phyloP scores from a whole-genome alignment of 1,140 invertebrate species.

The Melitaea cinxia region DNA sequence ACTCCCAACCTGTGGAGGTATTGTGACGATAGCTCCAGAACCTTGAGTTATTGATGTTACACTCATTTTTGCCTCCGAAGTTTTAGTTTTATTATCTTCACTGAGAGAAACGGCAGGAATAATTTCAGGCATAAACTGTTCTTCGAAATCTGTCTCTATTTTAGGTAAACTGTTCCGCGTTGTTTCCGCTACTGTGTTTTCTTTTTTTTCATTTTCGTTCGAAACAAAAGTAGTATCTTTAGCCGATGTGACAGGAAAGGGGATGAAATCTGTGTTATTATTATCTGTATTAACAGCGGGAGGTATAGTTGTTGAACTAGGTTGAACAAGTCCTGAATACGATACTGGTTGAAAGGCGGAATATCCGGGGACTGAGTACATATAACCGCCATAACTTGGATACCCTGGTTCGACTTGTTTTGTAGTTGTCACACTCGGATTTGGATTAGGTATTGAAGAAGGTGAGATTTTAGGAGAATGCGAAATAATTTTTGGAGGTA shows the following conservation, averaged over 20 bases:
- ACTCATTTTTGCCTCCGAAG: slow-evolving; percentile 52
- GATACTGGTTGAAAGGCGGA: slow-evolving; percentile 74
- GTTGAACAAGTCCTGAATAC: slow-evolving; percentile 54
- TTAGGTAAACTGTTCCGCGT: slow-evolving; percentile 36
- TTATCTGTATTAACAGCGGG: slow-evolving; percentile 28
- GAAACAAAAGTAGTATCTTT: slow-evolving; percentile 27
- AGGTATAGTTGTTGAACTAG: slow-evolving; percentile 36
- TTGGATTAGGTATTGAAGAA: slow-evolving; percentile 75
- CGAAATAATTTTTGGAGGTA: slow-evolving; percentile 56
- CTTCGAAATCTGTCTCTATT: slow-evolving; percentile 65
- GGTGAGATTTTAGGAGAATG: slow-evolving; percentile 74
- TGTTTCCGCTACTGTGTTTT: slow-evolving; percentile 22
- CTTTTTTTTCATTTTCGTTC: slow-evolving; percentile 37
- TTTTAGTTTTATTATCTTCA: slow-evolving; percentile 39
- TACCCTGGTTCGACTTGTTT: slow-evolving; percentile 62
- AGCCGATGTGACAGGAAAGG: slow-evolving; percentile 34
- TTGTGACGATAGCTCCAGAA: slow-evolving; percentile 51
- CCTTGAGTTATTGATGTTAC: slow-evolving; percentile 55
- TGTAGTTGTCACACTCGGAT: slow-evolving; percentile 66
- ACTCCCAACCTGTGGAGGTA: slow-evolving; percentile 43
- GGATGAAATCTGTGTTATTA: slow-evolving; percentile 31
- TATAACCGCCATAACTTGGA: slow-evolving; percentile 65
- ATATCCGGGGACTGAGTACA: slow-evolving; percentile 72
- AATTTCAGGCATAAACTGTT: slow-evolving; percentile 63
- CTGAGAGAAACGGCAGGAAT: slow-evolving; percentile 39